phyloP scores from a whole-genome alignment of 1,140 invertebrate species.

The Drosophila seguyi region DNA sequence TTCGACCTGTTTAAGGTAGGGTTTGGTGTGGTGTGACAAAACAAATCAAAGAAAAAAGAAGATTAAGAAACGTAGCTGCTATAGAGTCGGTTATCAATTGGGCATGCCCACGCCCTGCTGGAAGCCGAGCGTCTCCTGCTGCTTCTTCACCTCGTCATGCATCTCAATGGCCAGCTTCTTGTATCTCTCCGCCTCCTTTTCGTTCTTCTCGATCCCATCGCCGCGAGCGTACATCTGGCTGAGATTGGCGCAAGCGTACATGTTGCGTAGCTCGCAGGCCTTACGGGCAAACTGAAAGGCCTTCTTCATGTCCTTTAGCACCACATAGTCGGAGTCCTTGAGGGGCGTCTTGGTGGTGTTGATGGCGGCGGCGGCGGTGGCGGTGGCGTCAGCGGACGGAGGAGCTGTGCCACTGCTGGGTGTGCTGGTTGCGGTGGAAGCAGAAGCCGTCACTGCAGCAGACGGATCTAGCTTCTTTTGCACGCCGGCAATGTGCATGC shows the following conservation, averaged over 20 bases:
- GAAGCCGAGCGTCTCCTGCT: conserved; percentile 87
- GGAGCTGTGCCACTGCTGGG: not conserved
- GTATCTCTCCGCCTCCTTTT: conserved; percentile 89
- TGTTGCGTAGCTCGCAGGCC: conserved; percentile 92
- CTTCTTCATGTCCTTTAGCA: conserved; percentile 90
- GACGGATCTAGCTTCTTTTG: conserved; percentile 84
- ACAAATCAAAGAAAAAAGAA: conserved; percentile 7
- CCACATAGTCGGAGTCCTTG: conserved; percentile 85
- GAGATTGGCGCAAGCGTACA: conserved; percentile 94
- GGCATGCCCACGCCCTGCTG: conserved; percentile 87
- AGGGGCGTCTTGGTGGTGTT: conserved; percentile 13
- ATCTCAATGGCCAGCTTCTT: conserved; percentile 90
- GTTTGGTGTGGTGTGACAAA: conserved; percentile 1
- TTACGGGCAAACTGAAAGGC: conserved; percentile 91
- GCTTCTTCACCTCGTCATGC: conserved; percentile 88
- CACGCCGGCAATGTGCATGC: conserved; percentile 91
- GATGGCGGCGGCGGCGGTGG: not conserved
- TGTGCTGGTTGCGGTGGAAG: not conserved
- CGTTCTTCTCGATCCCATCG: conserved; percentile 90
- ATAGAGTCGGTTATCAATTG: conserved; percentile 43
- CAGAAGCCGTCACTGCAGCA: conserved; percentile 63
- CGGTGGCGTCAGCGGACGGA: not conserved
- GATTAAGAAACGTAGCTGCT: conserved; percentile 1
- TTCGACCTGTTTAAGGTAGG: conserved; percentile 19
- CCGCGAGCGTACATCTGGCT: conserved; percentile 90